These are phyloP conservation scores for Galerucella calmariensis DNA, from an alignment of 2,888 invertebrate species.

Conservation along the genomic window DNA sequence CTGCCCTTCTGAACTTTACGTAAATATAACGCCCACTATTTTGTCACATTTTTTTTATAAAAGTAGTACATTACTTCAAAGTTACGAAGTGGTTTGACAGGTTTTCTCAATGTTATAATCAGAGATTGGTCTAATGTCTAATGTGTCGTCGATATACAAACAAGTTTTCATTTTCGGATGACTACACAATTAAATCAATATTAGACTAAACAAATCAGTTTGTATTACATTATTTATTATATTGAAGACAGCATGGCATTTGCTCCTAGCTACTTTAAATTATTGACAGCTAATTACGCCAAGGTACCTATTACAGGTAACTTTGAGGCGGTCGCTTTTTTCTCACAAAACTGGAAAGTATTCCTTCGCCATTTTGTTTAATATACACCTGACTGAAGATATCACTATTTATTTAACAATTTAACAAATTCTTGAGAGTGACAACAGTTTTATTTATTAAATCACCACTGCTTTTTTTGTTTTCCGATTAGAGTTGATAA, in stretches of 20 bases:
- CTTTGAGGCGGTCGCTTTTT: slow-evolving; percentile 24
- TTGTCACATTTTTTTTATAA: background rate
- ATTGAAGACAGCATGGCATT: background rate
- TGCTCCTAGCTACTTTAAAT: background rate
- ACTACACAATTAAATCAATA: slow-evolving; percentile 26
- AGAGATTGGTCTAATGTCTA: slow-evolving; percentile 3
- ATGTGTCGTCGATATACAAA: background rate
- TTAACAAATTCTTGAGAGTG: background rate
- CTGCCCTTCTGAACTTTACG: background rate
- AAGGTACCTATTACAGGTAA: slow-evolving; percentile 5
- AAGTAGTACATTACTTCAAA: background rate
- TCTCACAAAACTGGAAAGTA: slow-evolving; percentile 33
- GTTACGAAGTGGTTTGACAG: slow-evolving; percentile 2
- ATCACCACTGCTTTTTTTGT: slow-evolving; percentile 10
- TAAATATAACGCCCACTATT: background rate
- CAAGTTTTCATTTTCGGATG: slow-evolving; percentile 16
- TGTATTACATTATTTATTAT: background rate
- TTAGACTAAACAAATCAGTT: slow-evolving; percentile 27
- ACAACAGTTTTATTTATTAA: slow-evolving; percentile 5
- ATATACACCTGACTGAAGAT: slow-evolving; percentile 41
- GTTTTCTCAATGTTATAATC: background rate
- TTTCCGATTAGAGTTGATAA: slow-evolving; percentile 5
- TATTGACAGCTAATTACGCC: background rate
- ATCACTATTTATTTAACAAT: slow-evolving; percentile 12
- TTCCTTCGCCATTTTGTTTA: slow-evolving; percentile 47